Evolutionary conservation across 2,797 vertebrate genomes (phyloP).

Genomic region (Pseudocheirus occidentalis): DNA sequence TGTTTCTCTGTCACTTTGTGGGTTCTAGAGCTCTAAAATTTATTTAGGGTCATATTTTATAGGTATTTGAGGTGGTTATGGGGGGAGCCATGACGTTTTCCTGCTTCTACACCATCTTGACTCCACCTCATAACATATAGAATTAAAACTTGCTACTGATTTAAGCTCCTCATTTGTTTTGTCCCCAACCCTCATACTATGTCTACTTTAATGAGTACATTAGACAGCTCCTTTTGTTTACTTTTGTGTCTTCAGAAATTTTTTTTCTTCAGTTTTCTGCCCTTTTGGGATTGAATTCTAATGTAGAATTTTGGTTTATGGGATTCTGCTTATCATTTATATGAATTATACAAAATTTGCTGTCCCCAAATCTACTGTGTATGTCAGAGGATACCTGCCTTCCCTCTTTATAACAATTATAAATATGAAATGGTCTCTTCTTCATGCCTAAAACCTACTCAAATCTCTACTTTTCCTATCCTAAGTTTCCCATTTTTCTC

Average conservation of each 20-base stretch:
- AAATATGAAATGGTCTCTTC: not conserved
- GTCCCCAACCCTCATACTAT: not conserved
- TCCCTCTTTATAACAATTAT: not conserved
- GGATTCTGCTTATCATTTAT: not conserved
- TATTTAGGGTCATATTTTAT: no score
- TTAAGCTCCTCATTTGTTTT: not conserved
- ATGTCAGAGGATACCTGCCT: not conserved
- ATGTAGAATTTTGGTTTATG: not conserved
- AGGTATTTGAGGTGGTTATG: no score
- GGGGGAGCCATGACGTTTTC: no score
- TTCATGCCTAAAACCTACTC: not conserved
- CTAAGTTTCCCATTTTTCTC: not conserved
- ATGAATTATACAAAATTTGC: not conserved
- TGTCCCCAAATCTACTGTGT: not conserved
- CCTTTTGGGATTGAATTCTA: not conserved
- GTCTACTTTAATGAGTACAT: no score
- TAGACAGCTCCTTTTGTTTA: not conserved
- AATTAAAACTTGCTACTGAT: not conserved
- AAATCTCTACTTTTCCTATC: not conserved
- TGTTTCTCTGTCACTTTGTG: no score
- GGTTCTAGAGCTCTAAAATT: no score
- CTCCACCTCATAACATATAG: not conserved
- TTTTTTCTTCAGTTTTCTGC: not conserved
- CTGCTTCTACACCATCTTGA: no score
- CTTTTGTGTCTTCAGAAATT: not conserved